Evolutionary conservation across 1,140 invertebrate species (phyloP).

Genomic region (Colletes gigas): DNA sequence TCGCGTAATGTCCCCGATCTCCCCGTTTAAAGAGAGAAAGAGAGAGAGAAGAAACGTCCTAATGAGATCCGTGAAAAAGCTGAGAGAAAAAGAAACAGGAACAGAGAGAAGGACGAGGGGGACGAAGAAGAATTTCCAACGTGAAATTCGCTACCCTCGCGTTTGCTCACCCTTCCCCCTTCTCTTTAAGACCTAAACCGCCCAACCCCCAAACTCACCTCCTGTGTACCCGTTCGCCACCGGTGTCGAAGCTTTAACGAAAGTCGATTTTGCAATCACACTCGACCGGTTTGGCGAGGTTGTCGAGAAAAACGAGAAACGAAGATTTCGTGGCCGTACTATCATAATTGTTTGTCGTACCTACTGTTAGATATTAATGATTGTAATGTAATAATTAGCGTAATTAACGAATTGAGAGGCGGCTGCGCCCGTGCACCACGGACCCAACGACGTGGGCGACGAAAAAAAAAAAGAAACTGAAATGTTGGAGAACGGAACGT

Average conservation of each 20-base stretch:
- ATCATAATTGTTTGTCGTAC: conserved; percentile 77
- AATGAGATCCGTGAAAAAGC: not conserved
- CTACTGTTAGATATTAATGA: conserved; percentile 71
- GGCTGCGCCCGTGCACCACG: conserved; percentile 12
- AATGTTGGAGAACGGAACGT: not conserved
- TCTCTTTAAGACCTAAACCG: not conserved
- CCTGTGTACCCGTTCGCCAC: not conserved
- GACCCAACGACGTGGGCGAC: not conserved
- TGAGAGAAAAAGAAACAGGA: conserved; percentile 6
- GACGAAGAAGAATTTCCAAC: conserved; percentile 28
- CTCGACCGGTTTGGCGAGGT: conserved; percentile 50
- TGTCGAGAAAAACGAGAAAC: not conserved
- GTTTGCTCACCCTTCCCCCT: not conserved
- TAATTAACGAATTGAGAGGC: conserved; percentile 42
- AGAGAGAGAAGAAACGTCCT: conserved; percentile 14
- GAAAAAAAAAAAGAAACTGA: not conserved
- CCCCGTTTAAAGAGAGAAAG: conserved; percentile 16
- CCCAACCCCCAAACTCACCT: not conserved
- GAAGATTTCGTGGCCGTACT: conserved; percentile 68
- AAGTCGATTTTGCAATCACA: conserved; percentile 76
- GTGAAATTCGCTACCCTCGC: not conserved
- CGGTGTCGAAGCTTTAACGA: conserved; percentile 51
- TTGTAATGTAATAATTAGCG: conserved; percentile 62
- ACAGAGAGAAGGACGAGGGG: conserved; percentile 36
- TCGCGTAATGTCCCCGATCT: conserved; percentile 19